phyloP scores from a whole-genome alignment of 1,140 invertebrate genomes.

The Euwallacea similis region DNA sequence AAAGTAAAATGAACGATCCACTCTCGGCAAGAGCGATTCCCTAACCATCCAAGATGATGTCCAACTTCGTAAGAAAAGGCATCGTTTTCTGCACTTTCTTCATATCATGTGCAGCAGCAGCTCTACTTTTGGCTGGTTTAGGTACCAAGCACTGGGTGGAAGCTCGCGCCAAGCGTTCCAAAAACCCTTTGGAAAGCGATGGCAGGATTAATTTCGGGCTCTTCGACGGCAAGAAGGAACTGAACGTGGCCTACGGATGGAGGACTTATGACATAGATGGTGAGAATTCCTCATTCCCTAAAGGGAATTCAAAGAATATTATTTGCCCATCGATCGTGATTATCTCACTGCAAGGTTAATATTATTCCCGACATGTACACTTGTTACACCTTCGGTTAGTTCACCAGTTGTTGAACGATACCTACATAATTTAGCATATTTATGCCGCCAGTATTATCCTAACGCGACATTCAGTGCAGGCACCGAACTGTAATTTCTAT shows the following conservation, averaged over 20 bases:
- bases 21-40: no score
- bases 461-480: no score
- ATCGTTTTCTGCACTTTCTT: slow-evolving; percentile 90
- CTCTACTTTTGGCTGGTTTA: slow-evolving; percentile 77
- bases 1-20: no score
- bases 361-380: neutral
- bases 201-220: slow-evolving; percentile 82
- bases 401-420: slow-evolving; percentile 5
- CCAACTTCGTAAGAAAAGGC: slow-evolving; percentile 67
- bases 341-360: no score
- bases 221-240: slow-evolving; percentile 79
- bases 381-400: neutral
- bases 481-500: no score
- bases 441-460: no score
- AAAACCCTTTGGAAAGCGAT: slow-evolving; percentile 70
- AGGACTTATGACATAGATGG: slow-evolving; percentile 73
- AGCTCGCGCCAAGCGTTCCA: slow-evolving; percentile 68
- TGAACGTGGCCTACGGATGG: slow-evolving; percentile 82
- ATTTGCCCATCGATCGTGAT: no score
- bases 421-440: slow-evolving; percentile 9
- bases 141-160: slow-evolving; percentile 88
- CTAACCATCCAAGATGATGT: slow-evolving; percentile 11
- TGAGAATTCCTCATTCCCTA: slow-evolving; percentile 51
- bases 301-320: no score
- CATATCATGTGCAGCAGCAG: slow-evolving; percentile 79